Base-by-base conservation (phyloP, 23 tunicate species). In the Styela clava region DNA sequence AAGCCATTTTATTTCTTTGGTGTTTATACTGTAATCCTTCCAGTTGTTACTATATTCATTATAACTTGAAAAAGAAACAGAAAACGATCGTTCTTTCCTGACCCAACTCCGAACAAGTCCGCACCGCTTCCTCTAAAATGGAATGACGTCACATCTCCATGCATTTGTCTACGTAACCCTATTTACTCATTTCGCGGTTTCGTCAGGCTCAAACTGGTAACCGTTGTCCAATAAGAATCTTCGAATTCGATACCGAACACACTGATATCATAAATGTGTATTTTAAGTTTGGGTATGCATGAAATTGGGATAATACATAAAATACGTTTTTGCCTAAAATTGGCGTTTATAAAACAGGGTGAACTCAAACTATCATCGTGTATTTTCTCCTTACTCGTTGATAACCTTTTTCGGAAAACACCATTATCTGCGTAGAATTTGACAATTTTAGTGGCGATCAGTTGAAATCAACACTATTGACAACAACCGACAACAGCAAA, bases 81-180 rank as follows among this genome's bases (percentile, higher is more conserved):
- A 20, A 35, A 71, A 71, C 77, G 35, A 71, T 71, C 77, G 71
- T 67, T 27, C 31, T 67, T 76, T 52, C 65, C 65, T 76, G 81
- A 76, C 81, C 81, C 81, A 52, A 33, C 81, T 76, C 35, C 65
- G 81, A 44, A 44, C 81, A 76, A 76, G 81, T 71, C 77, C 77
- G 77, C 5, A 76, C 81, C 61, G 87, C 80, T 83, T 88, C 87
- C 90, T 79, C 72, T 71, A 88, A 88, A 83, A 71, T 82, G 61
- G 69, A 28, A 62, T 88, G 94, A 88, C 94, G 94, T 88, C 94
- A 88, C 74, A 35, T 35, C 62, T 31, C 64, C 74, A 65, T 37
- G 91, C 74, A 81, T 84, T 80, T 61, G 68, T 78, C 44, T 25
- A 76, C 81, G 81, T 76, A 76, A 76, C 81, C 81, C 81, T 76